phyloP scores from a whole-genome alignment of 1,140 invertebrate species.

The Lasioglossum albipes region DNA sequence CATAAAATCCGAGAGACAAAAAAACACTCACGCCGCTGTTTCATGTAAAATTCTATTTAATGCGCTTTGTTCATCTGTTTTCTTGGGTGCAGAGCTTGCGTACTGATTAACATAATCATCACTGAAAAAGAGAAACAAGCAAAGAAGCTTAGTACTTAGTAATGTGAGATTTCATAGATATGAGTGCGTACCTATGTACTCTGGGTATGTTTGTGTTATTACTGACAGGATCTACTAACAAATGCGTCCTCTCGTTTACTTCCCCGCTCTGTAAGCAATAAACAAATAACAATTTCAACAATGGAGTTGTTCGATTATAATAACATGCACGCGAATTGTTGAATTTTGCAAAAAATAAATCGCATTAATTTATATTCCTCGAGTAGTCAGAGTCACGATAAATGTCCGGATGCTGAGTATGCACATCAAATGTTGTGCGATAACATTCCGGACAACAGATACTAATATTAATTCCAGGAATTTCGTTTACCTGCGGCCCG shows the following conservation, averaged over 20 bases:
- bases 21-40: constrained; percentile 88
- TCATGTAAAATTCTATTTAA: constrained; percentile 92
- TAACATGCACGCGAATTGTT: neutral
- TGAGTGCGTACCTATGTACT: constrained; percentile 79
- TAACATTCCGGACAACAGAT: constrained; percentile 10
- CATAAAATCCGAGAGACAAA: constrained; percentile 5
- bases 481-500: constrained; percentile 80
- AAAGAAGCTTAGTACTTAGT: constrained; percentile 26
- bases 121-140: constrained; percentile 75
- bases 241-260: constrained; percentile 85
- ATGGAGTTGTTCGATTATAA: neutral
- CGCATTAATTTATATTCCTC: neutral
- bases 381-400: constrained; percentile 22
- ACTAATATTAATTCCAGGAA: constrained; percentile 16
- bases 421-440: constrained; percentile 38
- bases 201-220: constrained; percentile 83
- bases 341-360: neutral
- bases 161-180: neutral
- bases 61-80: constrained; percentile 92
- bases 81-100: constrained; percentile 86
- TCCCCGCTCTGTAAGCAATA: constrained; percentile 80
- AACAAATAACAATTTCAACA: neutral
- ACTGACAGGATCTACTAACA: constrained; percentile 85
- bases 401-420: neutral
- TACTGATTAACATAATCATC: constrained; percentile 84